Evolutionary conservation across 2,888 invertebrate species (phyloP), one percentile per base, ranked within the genome.

Genomic region (Callinectes sapidus): DNA sequence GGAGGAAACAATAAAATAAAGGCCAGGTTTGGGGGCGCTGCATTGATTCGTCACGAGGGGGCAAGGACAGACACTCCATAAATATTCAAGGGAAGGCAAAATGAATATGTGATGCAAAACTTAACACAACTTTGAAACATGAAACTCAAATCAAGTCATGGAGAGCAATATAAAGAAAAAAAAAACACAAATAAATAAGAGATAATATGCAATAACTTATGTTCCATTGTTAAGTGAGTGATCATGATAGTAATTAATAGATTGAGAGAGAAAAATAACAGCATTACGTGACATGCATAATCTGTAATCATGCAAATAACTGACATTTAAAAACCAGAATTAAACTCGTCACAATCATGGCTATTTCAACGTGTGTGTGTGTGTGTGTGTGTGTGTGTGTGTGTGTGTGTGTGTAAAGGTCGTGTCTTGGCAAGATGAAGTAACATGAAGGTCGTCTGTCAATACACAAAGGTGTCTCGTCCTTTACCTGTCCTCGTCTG

Each of bases 351-450:
- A 61, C 2, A 61, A 61, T 61, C 61, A 61, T 18, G 10, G 48
- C 48, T 48, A 48, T 48, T 48, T 10, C 0, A 8, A 8, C 23
- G 71, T n/a, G 71, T n/a, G 71, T n/a, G 71, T n/a, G 71, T n/a
- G 71, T n/a, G 71, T n/a, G 71, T n/a, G 71, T n/a, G 71, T n/a
- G 71, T n/a, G 71, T n/a, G 71, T n/a, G 71, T n/a, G 71, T n/a
- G 71, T n/a, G 71, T n/a, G 71, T n/a, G 71, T n/a, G 66, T n/a
- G 28, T 71, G 3, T 28, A 71, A 71, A 71, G 71, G 71, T 71
- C 71, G 71, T n/a, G 71, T 61, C 16, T 61, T 5, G 18, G 23
- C 61, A 61, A 61, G 61, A 16, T 61, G 61, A 23, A 61, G 61
- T 61, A 61, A 61, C 10, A 28, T 28, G 71, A 71, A 71, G 71